Base-by-base conservation (phyloP, 2,113 vertebrate species). In the Hippopotamus amphibius region DNA sequence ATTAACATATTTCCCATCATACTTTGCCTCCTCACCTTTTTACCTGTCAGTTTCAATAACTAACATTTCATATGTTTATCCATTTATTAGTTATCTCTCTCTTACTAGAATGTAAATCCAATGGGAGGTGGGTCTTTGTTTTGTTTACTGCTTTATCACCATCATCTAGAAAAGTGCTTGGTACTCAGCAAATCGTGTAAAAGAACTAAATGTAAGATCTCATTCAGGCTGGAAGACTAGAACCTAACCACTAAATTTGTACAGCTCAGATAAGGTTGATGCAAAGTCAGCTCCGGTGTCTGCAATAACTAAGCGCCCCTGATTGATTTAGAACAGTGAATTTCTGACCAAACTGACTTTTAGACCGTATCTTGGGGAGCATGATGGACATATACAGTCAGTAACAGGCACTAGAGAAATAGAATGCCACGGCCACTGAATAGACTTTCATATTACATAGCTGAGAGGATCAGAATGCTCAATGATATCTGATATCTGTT, bases 101-200 rank as follows among this genome's bases (percentile, higher is more conserved):
- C 12, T 79, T 83, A 48, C 10, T 37, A 80, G 41, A 53, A 59
- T n/a, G 17, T 41, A 59, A 71, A 15, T 37, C 55, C 68, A 79
- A 2, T 79, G 61, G 63, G 28, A 83, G 2, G 71, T 48, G 30
- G 28, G 22, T 68, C 19, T 93, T 66, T 90, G 66, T 76, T 89
- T 96, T 63, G 6, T 82, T 96, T 90, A 87, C 7, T 43, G 46
- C 15, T 84, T 93, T 65, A 68, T 88, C 21, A 63, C 43, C 50
- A 83, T 82, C 13, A 65, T 72, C 3, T 46, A 59, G 68, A 46
- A 88, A 57, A 79, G 33, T 83, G 33, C 24, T 76, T 85, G 50
- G 24, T 26, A 48, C 2, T 88, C 24, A 69, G 26, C 63, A 92
- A 85, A 53, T 37, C 59, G 22, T 41, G 7, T 50, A 74, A 68